Evolutionary conservation across 2,797 vertebrate genomes (phyloP).

Genomic region (Zalophus californianus): DNA sequence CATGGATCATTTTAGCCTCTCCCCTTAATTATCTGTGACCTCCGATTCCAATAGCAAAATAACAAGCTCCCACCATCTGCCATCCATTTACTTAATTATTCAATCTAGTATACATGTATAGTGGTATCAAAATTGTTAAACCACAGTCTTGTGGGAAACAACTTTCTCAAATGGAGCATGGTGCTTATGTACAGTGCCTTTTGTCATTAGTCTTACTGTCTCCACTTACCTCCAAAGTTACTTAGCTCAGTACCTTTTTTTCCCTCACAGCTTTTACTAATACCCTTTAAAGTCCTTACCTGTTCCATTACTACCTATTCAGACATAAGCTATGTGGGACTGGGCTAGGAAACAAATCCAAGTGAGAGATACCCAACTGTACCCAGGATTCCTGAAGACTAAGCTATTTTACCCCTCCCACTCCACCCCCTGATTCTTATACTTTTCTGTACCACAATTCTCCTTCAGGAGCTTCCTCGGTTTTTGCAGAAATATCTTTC

Average conservation of each 20-base stretch:
- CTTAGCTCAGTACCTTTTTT: slow-evolving; percentile 30
- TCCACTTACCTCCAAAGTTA: neutral
- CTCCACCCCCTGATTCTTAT: neutral
- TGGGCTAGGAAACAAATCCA: slow-evolving; percentile 45
- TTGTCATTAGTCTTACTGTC: neutral
- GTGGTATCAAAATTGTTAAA: slow-evolving; percentile 21
- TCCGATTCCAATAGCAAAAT: neutral
- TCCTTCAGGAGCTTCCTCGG: neutral
- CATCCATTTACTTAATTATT: neutral
- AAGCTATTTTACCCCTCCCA: neutral
- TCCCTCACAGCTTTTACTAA: slow-evolving; percentile 12
- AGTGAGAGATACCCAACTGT: neutral
- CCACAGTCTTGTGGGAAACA: neutral
- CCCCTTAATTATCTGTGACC: neutral
- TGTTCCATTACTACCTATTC: neutral
- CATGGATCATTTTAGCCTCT: neutral
- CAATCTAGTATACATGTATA: neutral
- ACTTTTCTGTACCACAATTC: neutral
- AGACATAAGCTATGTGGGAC: neutral
- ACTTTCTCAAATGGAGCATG: neutral
- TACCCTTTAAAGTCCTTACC: neutral
- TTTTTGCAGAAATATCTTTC: slow-evolving; percentile 8
- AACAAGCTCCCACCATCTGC: neutral
- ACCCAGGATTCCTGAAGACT: neutral
- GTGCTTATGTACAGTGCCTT: neutral